phyloP scores from a whole-genome alignment of 2,888 invertebrate species.

The Tiphia femorata region DNA sequence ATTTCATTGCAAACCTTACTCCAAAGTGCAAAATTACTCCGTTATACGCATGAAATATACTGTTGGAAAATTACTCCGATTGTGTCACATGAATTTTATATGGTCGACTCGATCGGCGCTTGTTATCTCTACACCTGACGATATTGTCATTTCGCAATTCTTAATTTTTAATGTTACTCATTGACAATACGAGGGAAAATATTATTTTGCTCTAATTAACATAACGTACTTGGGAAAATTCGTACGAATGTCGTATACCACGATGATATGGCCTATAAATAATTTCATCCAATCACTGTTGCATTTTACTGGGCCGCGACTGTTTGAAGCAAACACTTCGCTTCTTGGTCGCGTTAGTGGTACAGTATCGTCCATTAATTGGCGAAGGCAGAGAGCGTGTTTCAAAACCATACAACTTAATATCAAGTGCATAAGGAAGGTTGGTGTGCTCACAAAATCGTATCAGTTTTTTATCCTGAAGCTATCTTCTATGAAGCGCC shows the following conservation, averaged over 20 bases:
- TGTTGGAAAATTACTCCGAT: background rate
- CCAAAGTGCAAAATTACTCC: conserved; percentile 9
- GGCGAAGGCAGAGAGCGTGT: too few species aligned
- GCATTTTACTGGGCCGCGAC: conserved; percentile 45
- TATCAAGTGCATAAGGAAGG: too few species aligned
- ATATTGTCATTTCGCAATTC: conserved; percentile 12
- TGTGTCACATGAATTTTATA: background rate
- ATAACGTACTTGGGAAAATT: background rate
- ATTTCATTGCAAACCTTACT: too few species aligned
- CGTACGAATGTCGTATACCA: background rate
- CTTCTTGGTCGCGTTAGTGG: conserved; percentile 46
- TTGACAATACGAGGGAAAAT: background rate
- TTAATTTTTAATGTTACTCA: background rate
- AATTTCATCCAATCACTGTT: conserved; percentile 41
- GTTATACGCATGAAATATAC: conserved; percentile 7
- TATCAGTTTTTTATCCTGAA: conserved; percentile 51
- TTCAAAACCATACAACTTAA: too few species aligned
- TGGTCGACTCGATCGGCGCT: conserved; percentile 16
- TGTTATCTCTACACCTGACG: conserved; percentile 33
- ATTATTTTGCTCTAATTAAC: background rate
- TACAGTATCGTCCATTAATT: conserved; percentile 44
- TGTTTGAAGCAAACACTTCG: conserved; percentile 46
- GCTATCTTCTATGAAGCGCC: conserved; percentile 60
- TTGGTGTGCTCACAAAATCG: conserved; percentile 53
- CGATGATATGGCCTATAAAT: conserved; percentile 12